Base-by-base conservation (phyloP, 2,113 vertebrate genomes). In the Zosterops hypoxanthus region DNA sequence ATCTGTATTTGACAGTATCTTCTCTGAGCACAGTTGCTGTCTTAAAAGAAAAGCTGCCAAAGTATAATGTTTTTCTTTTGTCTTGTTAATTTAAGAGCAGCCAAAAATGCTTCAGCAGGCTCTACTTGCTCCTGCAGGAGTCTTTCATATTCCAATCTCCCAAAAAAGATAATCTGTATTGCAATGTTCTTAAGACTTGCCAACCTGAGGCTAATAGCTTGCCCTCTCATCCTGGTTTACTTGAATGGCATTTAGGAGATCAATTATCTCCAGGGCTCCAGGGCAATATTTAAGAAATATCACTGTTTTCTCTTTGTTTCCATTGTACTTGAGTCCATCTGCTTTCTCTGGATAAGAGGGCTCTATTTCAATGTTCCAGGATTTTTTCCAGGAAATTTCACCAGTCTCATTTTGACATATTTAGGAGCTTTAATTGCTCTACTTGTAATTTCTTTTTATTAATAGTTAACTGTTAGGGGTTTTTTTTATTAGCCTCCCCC, bases 161-260 rank as follows among this genome's bases (percentile, higher is more conserved):
- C 41, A 66, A 39, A 34, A 87, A 39, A 33, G 42, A 39, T 63
- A 19, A 59, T 89, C 56, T 1, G 0, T 28, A 50, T 63, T 50
- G 56, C 1, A 3, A 3, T 66, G 10, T 70, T 89, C 44, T 63
- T 78, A 68, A 66, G 42, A 55, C 42, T 88, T 88, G 50, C 36
- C 77, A 61, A 50, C 42, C 26, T 47, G 64, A 82, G 72, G 84
- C 92, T 94, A 95, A 81, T 78, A 78, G 46, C 39, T 93, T 86
- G 52, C 33, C 39, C 39, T 84, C 42, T 88, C 46, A 34, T 86
- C 39, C 47, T 70, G 47, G 16, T 91, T 86, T 86, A 75, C 52
- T 82, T 50, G 39, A 78, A 39, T 71, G 42, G 57, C 87, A 55
- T 75, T 94, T 73, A 78, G 34, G 53, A 79, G 66, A 85, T 85